Conservation (phyloP, 2,797 vertebrate species). For the Dendrocincla fuliginosa region DNA sequence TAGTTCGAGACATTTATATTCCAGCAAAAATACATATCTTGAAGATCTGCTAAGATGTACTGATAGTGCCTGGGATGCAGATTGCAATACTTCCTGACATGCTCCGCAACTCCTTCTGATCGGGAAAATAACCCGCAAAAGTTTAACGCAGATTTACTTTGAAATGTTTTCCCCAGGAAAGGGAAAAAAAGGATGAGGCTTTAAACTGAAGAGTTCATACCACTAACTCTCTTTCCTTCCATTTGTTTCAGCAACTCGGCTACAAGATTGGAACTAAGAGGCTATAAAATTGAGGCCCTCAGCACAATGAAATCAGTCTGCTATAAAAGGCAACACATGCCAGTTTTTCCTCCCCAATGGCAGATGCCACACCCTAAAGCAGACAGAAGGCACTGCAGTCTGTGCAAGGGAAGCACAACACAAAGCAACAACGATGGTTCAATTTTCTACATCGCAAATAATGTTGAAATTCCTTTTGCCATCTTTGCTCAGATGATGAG, state of each 20-base stretch:
- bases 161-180: conserved; percentile 22
- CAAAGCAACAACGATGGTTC: conserved; percentile 71
- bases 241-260: conserved; percentile 57
- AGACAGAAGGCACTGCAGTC: conserved; percentile 78
- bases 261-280: conserved; percentile 62
- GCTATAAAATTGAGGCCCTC: conserved; percentile 62
- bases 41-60: conserved; percentile 42
- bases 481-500: conserved; percentile 52
- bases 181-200: neutral
- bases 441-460: conserved; percentile 54
- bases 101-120: conserved; percentile 12
- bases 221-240: conserved; percentile 30
- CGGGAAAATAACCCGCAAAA: conserved; percentile 59
- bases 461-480: conserved; percentile 52
- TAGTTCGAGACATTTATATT: conserved; percentile 48
- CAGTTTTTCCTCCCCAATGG: conserved; percentile 74
- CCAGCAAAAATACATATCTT: conserved; percentile 3
- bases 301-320: conserved; percentile 76
- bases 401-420: conserved; percentile 70
- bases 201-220: neutral
- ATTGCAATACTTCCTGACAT: conserved; percentile 19
- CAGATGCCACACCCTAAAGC: conserved; percentile 80
- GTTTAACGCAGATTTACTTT: conserved; percentile 56
- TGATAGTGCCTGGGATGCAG: neutral
- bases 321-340: conserved; percentile 74